A percentile compares a stretch with the other conserved stretches of the same genome.
These are phyloP conservation scores for Thalassoma bifasciatum DNA, from an alignment of 2,113 vertebrate species.

Conservation along the genomic window DNA sequence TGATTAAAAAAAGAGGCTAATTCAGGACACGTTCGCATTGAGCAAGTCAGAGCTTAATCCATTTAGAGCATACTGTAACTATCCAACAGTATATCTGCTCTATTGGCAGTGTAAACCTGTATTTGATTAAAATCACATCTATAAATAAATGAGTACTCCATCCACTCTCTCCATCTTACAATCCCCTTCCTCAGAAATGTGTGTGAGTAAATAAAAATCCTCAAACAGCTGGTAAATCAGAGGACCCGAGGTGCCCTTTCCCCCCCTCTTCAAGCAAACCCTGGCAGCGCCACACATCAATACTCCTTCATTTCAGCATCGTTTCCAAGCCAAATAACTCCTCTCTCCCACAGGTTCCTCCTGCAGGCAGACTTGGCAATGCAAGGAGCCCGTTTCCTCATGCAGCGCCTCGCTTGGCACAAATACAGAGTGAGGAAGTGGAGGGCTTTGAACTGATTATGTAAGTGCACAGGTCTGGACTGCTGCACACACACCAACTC, in stretches of 20 bases:
- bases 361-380: slow-evolving; percentile 31
- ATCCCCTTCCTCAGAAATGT: neutral
- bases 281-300: slow-evolving; percentile 19
- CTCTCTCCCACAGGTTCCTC: slow-evolving; percentile 15
- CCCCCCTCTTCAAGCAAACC: slow-evolving; percentile 31
- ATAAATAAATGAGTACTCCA: neutral
- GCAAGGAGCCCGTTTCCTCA: slow-evolving; percentile 20
- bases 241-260: slow-evolving; percentile 14
- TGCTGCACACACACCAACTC: slow-evolving; percentile 2
- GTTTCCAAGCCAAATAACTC: slow-evolving; percentile 19
- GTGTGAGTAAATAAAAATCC: slow-evolving; percentile 11
- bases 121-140: neutral
- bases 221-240: slow-evolving; percentile 20
- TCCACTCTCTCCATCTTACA: neutral
- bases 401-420: slow-evolving; percentile 36
- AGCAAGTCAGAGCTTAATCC: no score
- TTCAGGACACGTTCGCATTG: no score
- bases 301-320: slow-evolving; percentile 26
- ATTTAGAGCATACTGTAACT: neutral
- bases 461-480: slow-evolving; percentile 41
- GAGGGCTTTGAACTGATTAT: slow-evolving; percentile 50
- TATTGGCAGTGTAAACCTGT: neutral
- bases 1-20: no score
- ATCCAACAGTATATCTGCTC: no score
- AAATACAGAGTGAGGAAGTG: neutral